Percentiles rank a stretch among this genome's conserved stretches.
These are phyloP conservation scores for Cactoblastis cactorum DNA, from an alignment of 2,888 invertebrate genomes.

Conservation along the genomic window DNA sequence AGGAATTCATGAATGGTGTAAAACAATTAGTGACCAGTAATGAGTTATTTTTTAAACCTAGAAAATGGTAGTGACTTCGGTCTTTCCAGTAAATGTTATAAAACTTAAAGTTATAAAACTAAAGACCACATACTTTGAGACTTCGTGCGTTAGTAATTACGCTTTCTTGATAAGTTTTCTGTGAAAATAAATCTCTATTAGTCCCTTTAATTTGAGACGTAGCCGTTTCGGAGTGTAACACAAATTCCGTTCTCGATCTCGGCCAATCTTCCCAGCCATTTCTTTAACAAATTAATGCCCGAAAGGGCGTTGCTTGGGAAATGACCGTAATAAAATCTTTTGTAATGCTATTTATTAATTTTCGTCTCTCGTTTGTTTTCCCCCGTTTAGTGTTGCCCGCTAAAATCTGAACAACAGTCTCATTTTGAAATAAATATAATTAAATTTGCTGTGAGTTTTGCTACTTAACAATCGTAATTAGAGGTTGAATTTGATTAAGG, in stretches of 20 bases:
- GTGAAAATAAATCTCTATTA: not conserved
- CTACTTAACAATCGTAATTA: slow-evolving; percentile 32
- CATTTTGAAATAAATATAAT: slow-evolving; percentile 26
- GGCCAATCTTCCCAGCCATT: slow-evolving; percentile 38
- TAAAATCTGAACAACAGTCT: slow-evolving; percentile 47
- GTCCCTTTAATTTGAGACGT: not conserved
- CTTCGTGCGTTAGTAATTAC: no score
- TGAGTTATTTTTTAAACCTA: no score
- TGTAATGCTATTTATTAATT: slow-evolving; percentile 61
- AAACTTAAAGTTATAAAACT: no score
- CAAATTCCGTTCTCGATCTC: slow-evolving; percentile 28
- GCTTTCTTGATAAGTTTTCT: no score
- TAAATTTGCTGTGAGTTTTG: slow-evolving; percentile 39
- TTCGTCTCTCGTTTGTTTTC: slow-evolving; percentile 47
- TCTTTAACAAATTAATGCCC: slow-evolving; percentile 61
- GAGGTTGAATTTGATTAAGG: no score
- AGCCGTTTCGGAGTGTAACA: slow-evolving; percentile 26
- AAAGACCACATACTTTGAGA: no score
- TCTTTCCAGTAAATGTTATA: no score
- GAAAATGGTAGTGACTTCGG: no score
- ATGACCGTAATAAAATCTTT: slow-evolving; percentile 67
- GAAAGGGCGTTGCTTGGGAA: slow-evolving; percentile 49
- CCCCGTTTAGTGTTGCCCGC: slow-evolving; percentile 37
- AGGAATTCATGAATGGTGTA: no score
- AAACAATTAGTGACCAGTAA: no score